Percentiles rank a stretch among this genome's conserved stretches.
phyloP scores from a whole-genome alignment of 2,113 vertebrate species.

The Rhodinocichla rosea region DNA sequence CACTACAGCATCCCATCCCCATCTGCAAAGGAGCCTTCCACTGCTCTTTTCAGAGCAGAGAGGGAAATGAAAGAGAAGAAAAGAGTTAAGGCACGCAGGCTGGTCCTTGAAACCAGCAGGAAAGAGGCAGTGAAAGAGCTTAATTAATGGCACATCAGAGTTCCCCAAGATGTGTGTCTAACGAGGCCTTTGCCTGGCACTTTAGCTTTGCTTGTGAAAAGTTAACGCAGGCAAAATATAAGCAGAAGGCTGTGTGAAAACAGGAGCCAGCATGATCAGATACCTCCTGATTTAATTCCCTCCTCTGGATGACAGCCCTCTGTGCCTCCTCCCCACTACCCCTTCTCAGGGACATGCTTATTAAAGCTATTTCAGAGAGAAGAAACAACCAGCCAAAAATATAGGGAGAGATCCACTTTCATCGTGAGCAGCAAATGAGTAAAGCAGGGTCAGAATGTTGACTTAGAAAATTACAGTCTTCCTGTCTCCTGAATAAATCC shows the following conservation, averaged over 20 bases:
- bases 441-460: constrained; percentile 71
- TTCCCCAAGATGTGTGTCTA: constrained; percentile 34
- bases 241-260: constrained; percentile 40
- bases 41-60: constrained; percentile 5
- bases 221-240: background rate
- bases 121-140: constrained; percentile 31
- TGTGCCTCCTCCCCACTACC: background rate
- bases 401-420: constrained; percentile 54
- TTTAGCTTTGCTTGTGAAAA: background rate
- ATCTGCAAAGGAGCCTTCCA: background rate
- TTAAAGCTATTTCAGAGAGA: constrained; percentile 45
- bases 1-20: background rate
- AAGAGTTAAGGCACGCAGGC: constrained; percentile 5
- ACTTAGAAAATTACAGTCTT: constrained; percentile 75
- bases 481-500: constrained; percentile 71
- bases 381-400: constrained; percentile 24
- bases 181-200: constrained; percentile 4
- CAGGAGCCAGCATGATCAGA: constrained; percentile 21
- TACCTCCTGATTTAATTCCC: constrained; percentile 65
- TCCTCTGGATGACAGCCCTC: constrained; percentile 17
- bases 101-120: constrained; percentile 41
- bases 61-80: constrained; percentile 29
- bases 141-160: constrained; percentile 57
- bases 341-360: constrained; percentile 2
- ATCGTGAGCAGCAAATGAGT: constrained; percentile 49